These are phyloP conservation scores for Pristis pectinata DNA, from an alignment of 2,797 vertebrate genomes.

Conservation along the genomic window DNA sequence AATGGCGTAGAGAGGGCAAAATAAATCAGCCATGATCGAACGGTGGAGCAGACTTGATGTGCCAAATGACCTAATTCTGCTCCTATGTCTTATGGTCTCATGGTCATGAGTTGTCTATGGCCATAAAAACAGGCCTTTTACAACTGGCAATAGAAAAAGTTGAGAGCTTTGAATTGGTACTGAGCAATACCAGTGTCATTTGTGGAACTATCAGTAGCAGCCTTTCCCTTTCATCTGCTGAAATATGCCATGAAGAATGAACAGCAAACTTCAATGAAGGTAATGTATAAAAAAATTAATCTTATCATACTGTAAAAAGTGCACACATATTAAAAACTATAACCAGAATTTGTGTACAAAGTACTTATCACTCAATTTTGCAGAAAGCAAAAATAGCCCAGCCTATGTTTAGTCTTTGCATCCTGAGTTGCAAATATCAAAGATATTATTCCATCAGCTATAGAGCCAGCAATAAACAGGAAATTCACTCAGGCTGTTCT, in stretches of 20 bases:
- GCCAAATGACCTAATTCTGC: no score
- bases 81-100: no score
- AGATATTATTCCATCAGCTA: background rate
- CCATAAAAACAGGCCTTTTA: background rate
- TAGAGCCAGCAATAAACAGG: background rate
- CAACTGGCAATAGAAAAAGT: background rate
- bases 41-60: no score
- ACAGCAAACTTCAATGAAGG: background rate
- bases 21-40: no score
- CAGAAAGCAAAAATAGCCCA: constrained; percentile 2
- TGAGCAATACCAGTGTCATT: background rate
- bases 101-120: background rate
- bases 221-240: background rate
- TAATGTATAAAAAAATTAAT: background rate
- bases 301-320: background rate
- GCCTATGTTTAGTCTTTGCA: background rate
- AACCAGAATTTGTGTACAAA: background rate
- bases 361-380: background rate
- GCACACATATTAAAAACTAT: background rate
- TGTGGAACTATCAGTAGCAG: background rate
- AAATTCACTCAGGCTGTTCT: background rate
- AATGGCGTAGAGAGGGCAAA: no score
- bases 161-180: background rate
- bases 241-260: background rate
- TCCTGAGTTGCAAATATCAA: constrained; percentile 20